Evolutionary conservation across 1,140 invertebrate genomes (phyloP).

Genomic region (Drosophila lacteicornis): DNA sequence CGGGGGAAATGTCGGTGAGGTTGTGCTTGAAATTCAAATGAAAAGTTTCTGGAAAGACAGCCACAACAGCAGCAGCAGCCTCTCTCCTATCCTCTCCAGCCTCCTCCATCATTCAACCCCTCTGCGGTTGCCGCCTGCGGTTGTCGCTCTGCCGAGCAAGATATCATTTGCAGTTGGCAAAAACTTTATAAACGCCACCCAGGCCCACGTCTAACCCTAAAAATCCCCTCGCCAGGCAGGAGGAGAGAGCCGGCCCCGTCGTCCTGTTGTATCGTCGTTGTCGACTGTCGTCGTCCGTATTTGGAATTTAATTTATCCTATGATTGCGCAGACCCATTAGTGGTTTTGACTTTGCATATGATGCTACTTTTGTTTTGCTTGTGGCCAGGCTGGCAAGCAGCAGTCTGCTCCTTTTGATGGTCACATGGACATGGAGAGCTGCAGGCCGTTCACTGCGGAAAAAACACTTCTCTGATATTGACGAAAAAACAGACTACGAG

Average conservation of each 20-base stretch:
- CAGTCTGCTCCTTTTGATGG: conserved; percentile 64
- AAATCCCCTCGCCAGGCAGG: not conserved
- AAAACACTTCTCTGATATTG: not conserved
- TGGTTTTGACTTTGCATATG: conserved; percentile 84
- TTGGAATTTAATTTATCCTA: conserved; percentile 84
- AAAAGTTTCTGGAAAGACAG: conserved; percentile 76
- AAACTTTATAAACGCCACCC: conserved; percentile 76
- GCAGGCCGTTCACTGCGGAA: conserved; percentile 23
- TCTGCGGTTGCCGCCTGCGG: conserved; percentile 66
- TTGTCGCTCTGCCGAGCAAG: conserved; percentile 72
- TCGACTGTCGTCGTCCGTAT: conserved; percentile 64
- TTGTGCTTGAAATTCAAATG: conserved; percentile 76
- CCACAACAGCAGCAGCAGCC: conserved; percentile 34
- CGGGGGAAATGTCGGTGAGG: conserved; percentile 19
- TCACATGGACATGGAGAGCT: conserved; percentile 46
- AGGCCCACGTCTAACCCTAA: conserved; percentile 29
- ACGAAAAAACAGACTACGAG: not conserved
- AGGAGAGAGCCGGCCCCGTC: not conserved
- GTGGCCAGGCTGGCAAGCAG: conserved; percentile 43
- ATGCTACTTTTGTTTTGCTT: conserved; percentile 81
- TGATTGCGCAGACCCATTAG: conserved; percentile 83
- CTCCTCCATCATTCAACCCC: conserved; percentile 3
- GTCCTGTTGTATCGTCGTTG: conserved; percentile 59
- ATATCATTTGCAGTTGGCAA: conserved; percentile 82
- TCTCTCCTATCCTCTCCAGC: conserved; percentile 4